A percentile compares a stretch with the other conserved stretches of the same genome.
These are phyloP conservation scores for Habropoda laboriosa DNA, from an alignment of 1,140 invertebrate genomes.

Conservation along the genomic window DNA sequence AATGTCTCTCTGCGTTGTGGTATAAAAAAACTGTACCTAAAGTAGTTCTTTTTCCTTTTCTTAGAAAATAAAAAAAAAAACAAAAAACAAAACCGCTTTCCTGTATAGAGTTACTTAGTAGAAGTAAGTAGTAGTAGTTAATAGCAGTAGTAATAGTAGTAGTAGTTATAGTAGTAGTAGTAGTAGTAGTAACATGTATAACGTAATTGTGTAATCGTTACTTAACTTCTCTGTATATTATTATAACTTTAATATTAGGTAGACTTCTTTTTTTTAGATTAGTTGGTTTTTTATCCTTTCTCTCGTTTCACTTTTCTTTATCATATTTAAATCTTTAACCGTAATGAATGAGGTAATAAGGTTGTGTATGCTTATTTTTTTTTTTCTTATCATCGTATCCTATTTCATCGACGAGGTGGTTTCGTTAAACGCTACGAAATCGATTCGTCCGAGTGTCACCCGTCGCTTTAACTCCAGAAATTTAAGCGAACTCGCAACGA, in stretches of 20 bases:
- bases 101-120: constrained; percentile 50
- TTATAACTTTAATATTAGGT: constrained; percentile 80
- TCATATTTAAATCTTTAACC: constrained; percentile 79
- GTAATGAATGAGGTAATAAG: constrained; percentile 82
- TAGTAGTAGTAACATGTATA: constrained; percentile 72
- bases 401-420: constrained; percentile 68
- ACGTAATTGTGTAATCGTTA: constrained; percentile 77
- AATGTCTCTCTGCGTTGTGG: constrained; percentile 47
- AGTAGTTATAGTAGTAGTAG: constrained; percentile 63
- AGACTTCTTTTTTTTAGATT: constrained; percentile 72
- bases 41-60: constrained; percentile 37
- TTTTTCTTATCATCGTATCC: constrained; percentile 57
- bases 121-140: constrained; percentile 53
- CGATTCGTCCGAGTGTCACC: constrained; percentile 56
- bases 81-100: constrained; percentile 55
- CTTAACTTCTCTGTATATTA: constrained; percentile 78
- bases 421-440: constrained; percentile 60
- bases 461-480: constrained; percentile 42
- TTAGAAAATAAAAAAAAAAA: constrained; percentile 52
- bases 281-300: constrained; percentile 70
- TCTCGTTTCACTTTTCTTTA: constrained; percentile 71
- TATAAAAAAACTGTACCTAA: constrained; percentile 52
- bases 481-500: constrained; percentile 22
- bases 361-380: constrained; percentile 75
- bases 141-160: constrained; percentile 52